Percentiles rank a stretch among this genome's conserved stretches.
Conservation (phyloP, 1,140 invertebrate species). For the Anastatus disparis region DNA sequence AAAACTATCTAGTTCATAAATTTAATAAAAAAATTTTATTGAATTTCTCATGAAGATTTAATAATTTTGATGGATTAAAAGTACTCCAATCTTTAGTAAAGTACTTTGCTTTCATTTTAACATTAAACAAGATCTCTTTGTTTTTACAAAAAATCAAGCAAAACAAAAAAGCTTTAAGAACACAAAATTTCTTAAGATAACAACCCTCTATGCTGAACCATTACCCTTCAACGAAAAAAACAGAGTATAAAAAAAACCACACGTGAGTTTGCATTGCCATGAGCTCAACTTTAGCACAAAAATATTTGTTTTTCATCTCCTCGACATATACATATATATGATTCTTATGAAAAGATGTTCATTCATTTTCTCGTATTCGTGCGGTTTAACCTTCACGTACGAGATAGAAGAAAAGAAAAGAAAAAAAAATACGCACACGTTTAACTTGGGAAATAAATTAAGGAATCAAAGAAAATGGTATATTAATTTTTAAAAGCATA, state of each 20-base stretch:
- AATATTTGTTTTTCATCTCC: constrained; percentile 25
- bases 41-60: too few relatives aligned
- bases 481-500: too few relatives aligned
- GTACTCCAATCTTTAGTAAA: background rate
- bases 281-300: background rate
- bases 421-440: background rate
- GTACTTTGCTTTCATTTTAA: background rate
- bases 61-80: too few relatives aligned
- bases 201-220: background rate
- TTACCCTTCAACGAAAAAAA: constrained; percentile 1
- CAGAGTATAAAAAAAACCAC: background rate
- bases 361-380: background rate
- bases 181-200: background rate
- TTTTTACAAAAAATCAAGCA: background rate
- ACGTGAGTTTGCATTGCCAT: background rate
- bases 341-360: background rate
- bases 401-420: background rate
- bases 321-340: background rate
- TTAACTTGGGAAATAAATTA: too few relatives aligned
- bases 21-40: too few relatives aligned
- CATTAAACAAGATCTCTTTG: background rate
- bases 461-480: background rate
- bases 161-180: background rate
- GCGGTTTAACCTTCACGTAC: background rate
- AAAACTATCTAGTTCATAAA: too few relatives aligned